A percentile compares a stretch with the other conserved stretches of the same genome.
Conservation (phyloP, 2,888 invertebrate species). For the Aphrophora alni region DNA sequence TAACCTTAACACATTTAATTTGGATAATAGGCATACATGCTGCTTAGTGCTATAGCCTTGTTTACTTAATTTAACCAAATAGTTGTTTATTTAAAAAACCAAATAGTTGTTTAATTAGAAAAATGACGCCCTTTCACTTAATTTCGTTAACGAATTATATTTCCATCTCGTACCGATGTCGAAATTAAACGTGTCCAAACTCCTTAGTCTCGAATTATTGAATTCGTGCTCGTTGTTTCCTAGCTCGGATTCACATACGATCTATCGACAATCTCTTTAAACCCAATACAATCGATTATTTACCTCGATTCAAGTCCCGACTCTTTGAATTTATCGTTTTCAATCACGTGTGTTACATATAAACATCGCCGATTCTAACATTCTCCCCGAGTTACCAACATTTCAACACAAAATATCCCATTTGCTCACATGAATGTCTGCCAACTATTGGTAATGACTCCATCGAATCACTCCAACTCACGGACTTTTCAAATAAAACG, state of each 20-base stretch:
- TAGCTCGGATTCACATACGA: background rate
- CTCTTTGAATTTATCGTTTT: background rate
- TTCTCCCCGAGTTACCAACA: background rate
- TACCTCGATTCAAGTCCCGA: background rate
- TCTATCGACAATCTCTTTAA: background rate
- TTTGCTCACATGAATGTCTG: background rate
- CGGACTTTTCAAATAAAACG: background rate
- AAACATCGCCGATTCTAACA: background rate
- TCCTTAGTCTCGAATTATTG: background rate
- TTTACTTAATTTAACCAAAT: too few relatives aligned
- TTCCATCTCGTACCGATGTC: too few relatives aligned
- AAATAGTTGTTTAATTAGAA: too few relatives aligned
- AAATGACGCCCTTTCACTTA: background rate
- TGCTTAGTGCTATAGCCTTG: too few relatives aligned
- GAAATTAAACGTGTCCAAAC: background rate
- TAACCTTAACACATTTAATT: too few relatives aligned
- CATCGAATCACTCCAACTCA: background rate
- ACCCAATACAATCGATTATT: background rate
- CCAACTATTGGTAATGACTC: background rate
- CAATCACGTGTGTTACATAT: constrained; percentile 2
- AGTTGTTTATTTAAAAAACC: too few relatives aligned
- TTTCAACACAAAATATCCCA: constrained; percentile 7
- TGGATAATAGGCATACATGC: too few relatives aligned
- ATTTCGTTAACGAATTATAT: background rate
- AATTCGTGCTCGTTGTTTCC: background rate